A percentile compares a stretch with the other conserved stretches of the same genome.
phyloP scores from a whole-genome alignment of 2,113 vertebrate genomes.

The Scomber japonicus region DNA sequence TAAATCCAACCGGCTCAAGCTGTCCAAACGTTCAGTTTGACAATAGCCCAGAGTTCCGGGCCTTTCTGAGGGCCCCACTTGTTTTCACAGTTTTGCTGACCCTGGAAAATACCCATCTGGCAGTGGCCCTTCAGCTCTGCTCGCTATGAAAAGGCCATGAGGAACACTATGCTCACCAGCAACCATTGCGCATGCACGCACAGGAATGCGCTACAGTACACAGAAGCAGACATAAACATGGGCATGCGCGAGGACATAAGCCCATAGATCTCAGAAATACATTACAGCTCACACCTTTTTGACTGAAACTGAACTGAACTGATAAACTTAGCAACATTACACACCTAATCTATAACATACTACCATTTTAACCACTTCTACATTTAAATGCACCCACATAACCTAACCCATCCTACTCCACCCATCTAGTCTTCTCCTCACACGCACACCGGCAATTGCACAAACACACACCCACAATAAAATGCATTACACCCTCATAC shows the following conservation, averaged over 20 bases:
- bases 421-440: constrained; percentile 30
- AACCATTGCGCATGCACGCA: constrained; percentile 41
- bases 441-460: constrained; percentile 21
- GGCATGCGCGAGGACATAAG: constrained; percentile 11
- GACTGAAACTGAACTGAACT: background rate
- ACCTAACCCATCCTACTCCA: constrained; percentile 33
- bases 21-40: constrained; percentile 72
- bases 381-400: constrained; percentile 16
- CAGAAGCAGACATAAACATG: constrained; percentile 56
- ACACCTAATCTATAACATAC: constrained; percentile 4
- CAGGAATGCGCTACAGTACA: constrained; percentile 44
- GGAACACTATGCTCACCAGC: constrained; percentile 27
- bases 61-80: constrained; percentile 75
- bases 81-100: constrained; percentile 83
- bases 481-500: constrained; percentile 6
- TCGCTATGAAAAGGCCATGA: constrained; percentile 58
- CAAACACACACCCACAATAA: constrained; percentile 8
- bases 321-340: constrained; percentile 1
- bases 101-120: constrained; percentile 82
- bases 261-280: constrained; percentile 7
- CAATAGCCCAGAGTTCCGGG: constrained; percentile 77
- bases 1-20: constrained; percentile 80
- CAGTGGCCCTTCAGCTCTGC: constrained; percentile 60
- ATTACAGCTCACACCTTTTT: background rate
- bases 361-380: background rate